phyloP scores from a whole-genome alignment of 2,797 vertebrate genomes.

The Cheirogaleus major region DNA sequence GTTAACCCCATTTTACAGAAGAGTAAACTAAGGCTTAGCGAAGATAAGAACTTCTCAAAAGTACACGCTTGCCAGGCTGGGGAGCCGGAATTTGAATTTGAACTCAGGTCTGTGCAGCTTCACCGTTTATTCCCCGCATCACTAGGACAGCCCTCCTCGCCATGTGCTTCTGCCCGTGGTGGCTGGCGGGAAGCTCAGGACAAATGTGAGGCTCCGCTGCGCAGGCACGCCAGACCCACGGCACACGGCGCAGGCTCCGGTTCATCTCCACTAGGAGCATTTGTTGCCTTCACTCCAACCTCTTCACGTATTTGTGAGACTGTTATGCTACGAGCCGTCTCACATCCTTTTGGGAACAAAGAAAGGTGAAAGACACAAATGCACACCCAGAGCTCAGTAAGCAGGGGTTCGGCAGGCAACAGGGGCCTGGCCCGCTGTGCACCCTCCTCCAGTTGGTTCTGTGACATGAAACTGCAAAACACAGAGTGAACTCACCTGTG shows the following conservation, averaged over 20 bases:
- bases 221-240: fast-evolving
- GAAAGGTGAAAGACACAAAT: too few relatives aligned
- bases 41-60: background rate
- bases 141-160: fast-evolving
- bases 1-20: background rate
- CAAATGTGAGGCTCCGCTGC: fast-evolving
- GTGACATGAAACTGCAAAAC: background rate
- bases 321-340: background rate
- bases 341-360: background rate
- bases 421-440: fast-evolving
- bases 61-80: background rate
- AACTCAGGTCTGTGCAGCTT: background rate
- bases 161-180: background rate
- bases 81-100: background rate
- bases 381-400: background rate
- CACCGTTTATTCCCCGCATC: background rate
- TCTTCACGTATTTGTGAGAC: background rate
- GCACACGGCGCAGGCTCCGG: fast-evolving
- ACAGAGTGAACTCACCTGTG: background rate
- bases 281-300: too few relatives aligned
- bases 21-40: background rate
- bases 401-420: fast-evolving
- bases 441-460: background rate
- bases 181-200: background rate
- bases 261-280: background rate